Evolutionary conservation across 2,888 invertebrate genomes (phyloP), one percentile per base, ranked within the genome.

Genomic region (Oeneis ivallda): DNA sequence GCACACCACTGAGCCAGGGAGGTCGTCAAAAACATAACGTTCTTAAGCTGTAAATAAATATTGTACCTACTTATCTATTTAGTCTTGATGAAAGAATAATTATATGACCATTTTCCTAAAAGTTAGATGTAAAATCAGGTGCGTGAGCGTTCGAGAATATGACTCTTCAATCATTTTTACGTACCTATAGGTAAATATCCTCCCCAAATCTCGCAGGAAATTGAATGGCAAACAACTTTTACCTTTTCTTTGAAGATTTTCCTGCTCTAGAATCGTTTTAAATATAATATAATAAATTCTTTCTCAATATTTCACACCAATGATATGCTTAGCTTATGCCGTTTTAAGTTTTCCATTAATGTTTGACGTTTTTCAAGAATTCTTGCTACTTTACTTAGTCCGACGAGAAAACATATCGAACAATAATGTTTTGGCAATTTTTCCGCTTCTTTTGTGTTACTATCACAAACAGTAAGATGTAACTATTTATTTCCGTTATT

Each of bases 191-290:
- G 26, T 26, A 47, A n/a, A 15, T 47, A 17, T 47, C 17, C 17
- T 9, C 17, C 47, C 9, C 47, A 17, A 47, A 17, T 17, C 17
- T 15, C 47, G 15, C 3, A 47, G 47, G 47, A 47, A 47, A 47
- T 47, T 47, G 47, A 47, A 47, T 15, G 47, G 9, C 17, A 47
- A 47, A 47, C 17, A 47, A 47, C 47, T 47, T 47, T 47, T 47
- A 17, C 47, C 15, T 2, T 47, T 47, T 17, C 47, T 47, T 47
- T 47, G 47, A 47, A 17, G 17, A 17, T 47, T 17, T 47, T 47
- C 47, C 47, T 47, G 15, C 4, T 9, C 17, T 9, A 47, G 17
- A 17, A 0, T 47, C 45, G 45, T 47, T 9, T 47, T 17, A 47
- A 45, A 47, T 47, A 47, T 17, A 47, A 47, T 17, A 17, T 26